Conservation (phyloP, 1,140 invertebrate species). For the Cydia pomonella region DNA sequence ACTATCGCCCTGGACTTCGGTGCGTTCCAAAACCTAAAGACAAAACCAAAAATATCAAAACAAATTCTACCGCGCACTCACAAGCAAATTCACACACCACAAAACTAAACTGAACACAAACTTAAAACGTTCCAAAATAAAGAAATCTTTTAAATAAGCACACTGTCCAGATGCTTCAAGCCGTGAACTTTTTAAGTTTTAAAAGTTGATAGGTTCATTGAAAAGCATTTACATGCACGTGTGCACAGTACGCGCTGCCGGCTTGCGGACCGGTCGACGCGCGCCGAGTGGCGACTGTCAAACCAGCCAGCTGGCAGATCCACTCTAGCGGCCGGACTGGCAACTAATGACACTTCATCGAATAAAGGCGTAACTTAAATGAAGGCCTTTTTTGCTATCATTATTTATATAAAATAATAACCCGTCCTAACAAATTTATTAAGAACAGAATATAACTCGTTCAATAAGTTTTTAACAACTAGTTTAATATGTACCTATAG, state of each 20-base stretch:
- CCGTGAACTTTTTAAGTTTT: constrained; percentile 58
- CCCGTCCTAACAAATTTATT: too few relatives aligned
- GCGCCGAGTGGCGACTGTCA: constrained; percentile 66
- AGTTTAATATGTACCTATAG: too few relatives aligned
- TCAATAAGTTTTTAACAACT: too few relatives aligned
- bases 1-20: constrained; percentile 49
- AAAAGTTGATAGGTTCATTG: constrained; percentile 70
- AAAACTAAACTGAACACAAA: constrained; percentile 55
- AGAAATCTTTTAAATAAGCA: constrained; percentile 41
- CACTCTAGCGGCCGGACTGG: constrained; percentile 70
- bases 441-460: too few relatives aligned
- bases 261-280: constrained; percentile 58
- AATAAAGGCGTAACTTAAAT: constrained; percentile 38
- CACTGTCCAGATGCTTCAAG: constrained; percentile 37
- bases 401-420: background rate
- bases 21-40: constrained; percentile 61
- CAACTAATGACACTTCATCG: constrained; percentile 57
- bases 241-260: constrained; percentile 58
- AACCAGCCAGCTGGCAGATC: constrained; percentile 74
- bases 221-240: constrained; percentile 62
- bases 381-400: background rate
- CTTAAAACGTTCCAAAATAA: constrained; percentile 53
- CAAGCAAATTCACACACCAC: constrained; percentile 66
- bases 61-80: constrained; percentile 56
- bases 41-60: constrained; percentile 63